Conservation (phyloP, 2,888 invertebrate genomes). For the Halocaridina rubra region DNA sequence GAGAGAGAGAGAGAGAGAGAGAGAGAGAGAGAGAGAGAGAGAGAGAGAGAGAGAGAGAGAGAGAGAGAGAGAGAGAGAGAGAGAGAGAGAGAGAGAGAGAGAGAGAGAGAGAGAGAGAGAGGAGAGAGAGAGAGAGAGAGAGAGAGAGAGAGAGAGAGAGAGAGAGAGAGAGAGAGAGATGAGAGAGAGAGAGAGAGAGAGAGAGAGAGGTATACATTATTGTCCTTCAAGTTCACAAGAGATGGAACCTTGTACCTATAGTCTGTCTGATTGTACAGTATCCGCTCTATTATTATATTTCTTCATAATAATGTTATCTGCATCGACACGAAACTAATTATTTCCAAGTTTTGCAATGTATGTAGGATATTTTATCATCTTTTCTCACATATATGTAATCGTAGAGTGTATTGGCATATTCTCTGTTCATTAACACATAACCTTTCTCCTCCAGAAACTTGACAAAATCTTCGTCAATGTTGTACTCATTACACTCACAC, state of each 20-base stretch:
- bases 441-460: not conserved
- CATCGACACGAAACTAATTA: not conserved
- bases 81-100: not conserved
- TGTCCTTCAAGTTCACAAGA: no score
- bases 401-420: not conserved
- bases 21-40: no score
- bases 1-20: no score
- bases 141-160: not conserved
- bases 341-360: not conserved
- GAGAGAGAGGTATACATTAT: no score
- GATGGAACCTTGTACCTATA: no score
- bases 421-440: not conserved
- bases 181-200: not conserved
- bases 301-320: not conserved
- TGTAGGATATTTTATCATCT: not conserved
- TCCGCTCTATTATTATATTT: not conserved
- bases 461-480: not conserved
- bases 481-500: not conserved
- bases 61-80: not conserved
- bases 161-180: not conserved
- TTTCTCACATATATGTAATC: not conserved
- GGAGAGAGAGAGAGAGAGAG: not conserved
- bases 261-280: no score
- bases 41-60: no score
- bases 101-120: not conserved